Conservation (phyloP, 2,113 vertebrate genomes). For the Tetrax tetrax region DNA sequence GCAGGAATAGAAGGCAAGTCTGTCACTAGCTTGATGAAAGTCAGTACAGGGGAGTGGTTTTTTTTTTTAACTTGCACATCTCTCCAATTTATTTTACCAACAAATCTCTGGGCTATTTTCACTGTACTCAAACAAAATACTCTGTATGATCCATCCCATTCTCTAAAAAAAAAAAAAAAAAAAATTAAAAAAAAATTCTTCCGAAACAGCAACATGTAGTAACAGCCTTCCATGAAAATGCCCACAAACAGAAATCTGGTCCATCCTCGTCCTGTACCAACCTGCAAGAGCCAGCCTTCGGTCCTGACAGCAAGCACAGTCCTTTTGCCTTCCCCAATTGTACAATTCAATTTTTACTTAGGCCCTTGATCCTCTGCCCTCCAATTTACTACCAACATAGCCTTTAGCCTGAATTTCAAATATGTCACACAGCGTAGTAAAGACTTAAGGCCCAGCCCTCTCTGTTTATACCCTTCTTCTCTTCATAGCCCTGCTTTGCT, state of each 20-base stretch:
- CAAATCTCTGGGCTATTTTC: not conserved
- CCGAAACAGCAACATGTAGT: not conserved
- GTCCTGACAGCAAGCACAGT: not conserved
- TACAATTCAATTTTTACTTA: not conserved
- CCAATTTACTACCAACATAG: constrained; percentile 23
- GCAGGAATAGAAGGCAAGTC: not conserved
- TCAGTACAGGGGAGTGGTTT: not conserved
- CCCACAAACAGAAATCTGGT: not conserved
- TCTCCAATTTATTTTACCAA: not conserved
- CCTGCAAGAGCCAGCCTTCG: not conserved
- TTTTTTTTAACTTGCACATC: not conserved
- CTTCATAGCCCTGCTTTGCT: not conserved
- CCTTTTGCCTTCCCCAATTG: not conserved
- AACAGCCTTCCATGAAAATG: not conserved
- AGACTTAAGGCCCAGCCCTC: not conserved
- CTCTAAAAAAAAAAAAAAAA: not conserved
- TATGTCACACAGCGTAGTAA: not conserved
- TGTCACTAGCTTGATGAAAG: not conserved
- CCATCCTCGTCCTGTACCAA: not conserved
- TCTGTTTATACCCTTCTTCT: not conserved
- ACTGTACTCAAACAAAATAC: not conserved
- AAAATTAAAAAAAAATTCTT: not conserved
- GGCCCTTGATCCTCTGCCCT: not conserved
- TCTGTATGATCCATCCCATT: not conserved
- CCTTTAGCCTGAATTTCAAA: constrained; percentile 27